phyloP scores from a whole-genome alignment of 2,888 invertebrate genomes.

The Pachliopta kotzebuea region DNA sequence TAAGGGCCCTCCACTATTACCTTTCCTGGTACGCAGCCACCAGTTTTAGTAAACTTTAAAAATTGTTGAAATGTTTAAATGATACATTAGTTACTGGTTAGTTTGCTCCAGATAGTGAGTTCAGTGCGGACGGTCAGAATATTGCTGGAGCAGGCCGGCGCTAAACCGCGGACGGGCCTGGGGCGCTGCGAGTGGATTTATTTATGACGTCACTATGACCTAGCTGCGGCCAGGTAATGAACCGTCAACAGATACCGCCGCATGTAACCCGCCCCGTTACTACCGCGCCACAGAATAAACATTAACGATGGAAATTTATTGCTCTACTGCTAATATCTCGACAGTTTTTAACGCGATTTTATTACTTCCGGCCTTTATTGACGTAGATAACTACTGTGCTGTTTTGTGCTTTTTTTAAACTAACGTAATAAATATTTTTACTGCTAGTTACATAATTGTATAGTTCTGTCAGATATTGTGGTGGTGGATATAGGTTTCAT shows the following conservation, averaged over 20 bases:
- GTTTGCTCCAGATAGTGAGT: neutral
- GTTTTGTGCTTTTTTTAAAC: no score
- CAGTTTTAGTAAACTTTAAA: no score
- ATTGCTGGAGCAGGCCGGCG: conserved; percentile 1
- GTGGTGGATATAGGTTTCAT: no score
- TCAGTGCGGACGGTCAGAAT: neutral
- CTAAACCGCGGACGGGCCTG: conserved; percentile 5
- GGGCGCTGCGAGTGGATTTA: conserved; percentile 32
- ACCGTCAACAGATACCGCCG: conserved; percentile 27
- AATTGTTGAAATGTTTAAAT: neutral
- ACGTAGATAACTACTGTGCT: neutral
- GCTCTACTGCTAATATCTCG: neutral
- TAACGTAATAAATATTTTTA: no score
- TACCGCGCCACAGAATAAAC: conserved; percentile 11
- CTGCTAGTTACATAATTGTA: no score
- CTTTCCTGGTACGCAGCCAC: no score
- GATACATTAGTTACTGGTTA: neutral
- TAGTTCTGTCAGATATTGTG: no score
- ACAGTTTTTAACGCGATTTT: neutral
- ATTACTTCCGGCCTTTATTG: neutral
- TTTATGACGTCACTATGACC: conserved; percentile 39
- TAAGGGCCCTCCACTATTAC: no score
- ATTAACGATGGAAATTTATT: conserved; percentile 18
- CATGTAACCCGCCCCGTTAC: conserved; percentile 6
- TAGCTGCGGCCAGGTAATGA: conserved; percentile 35